Percentiles rank a stretch among this genome's conserved stretches.
phyloP scores from a whole-genome alignment of 2,797 vertebrate genomes.

The Poecilia velifera region DNA sequence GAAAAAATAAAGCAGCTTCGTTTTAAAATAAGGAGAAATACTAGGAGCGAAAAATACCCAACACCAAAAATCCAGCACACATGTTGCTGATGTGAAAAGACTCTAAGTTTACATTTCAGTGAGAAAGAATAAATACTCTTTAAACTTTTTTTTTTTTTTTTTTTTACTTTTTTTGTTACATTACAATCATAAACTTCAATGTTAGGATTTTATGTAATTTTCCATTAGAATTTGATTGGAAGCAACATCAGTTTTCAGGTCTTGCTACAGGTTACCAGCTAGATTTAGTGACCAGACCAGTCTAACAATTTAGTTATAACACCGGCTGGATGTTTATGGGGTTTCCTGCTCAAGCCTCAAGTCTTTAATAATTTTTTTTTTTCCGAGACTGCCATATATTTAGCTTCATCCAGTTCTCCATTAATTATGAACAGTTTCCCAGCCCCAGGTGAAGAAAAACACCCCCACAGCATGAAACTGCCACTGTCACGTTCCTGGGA shows the following conservation, averaged over 20 bases:
- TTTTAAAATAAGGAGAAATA: neutral
- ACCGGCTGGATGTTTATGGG: neutral
- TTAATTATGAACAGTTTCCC: neutral
- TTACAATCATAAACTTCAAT: neutral
- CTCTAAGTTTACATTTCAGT: neutral
- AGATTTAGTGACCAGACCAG: neutral
- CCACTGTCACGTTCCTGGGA: neutral
- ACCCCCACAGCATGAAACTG: neutral
- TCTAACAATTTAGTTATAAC: neutral
- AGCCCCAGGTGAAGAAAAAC: neutral
- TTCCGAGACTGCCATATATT: neutral
- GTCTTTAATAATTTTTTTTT: neutral
- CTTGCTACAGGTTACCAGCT: neutral
- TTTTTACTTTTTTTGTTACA: neutral
- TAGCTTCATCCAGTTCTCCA: neutral
- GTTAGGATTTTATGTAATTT: neutral
- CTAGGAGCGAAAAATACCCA: neutral
- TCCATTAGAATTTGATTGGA: neutral
- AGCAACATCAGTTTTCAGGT: too few species aligned
- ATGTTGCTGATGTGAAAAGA: neutral
- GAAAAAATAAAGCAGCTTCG: neutral
- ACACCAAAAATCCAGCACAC: neutral
- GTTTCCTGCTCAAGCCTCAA: neutral
- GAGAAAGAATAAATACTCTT: neutral
- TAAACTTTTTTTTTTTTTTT: neutral